Base-by-base conservation (phyloP, 2,113 vertebrate genomes). In the Mesoclemmys tuberculata region DNA sequence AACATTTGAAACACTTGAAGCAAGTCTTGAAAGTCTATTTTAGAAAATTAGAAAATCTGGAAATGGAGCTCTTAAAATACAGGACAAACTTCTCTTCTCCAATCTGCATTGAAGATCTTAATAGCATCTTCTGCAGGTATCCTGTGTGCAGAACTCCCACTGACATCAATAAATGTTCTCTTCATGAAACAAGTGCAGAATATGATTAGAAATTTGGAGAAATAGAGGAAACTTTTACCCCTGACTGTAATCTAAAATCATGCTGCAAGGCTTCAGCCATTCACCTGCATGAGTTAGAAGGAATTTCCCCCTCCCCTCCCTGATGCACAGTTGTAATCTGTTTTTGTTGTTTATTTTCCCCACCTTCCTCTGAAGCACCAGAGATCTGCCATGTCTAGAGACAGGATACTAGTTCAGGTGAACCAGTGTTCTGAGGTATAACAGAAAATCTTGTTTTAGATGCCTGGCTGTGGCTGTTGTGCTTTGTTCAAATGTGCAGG, bases 181-280 rank as follows among this genome's bases (percentile, higher is more conserved):
- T 90, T 95, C 87, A 90, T 52, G 51, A 85, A 91, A 84, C 51
- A 82, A 46, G 68, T 88, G 14, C 35, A 94, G 84, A 80, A 88
- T 85, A 79, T 90, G 93, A 95, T 93, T 93, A 88, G 90, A 95
- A 94, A 94, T 95, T 58, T 93, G 27, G 49, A 78, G n/a, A n/a
- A n/a, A n/a, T n/a, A 61, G 3, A 71, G 27, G 82, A 89, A 83
- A 89, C 5, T 6, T n/a, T 85, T 31, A 51, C 3, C 54, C 49
- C 5, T 52, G 31, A 61, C 10, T 61, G 5, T 61, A 14, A 61
- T 31, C 29, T 27, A 35, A 18, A 9, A 4, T n/a, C 61, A 68
- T 68, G 58, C 31, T 64, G 35, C 14, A 35, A 64, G 5, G 14
- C 31, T 35, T 35, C 31, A 64, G 58, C 13, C 58, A 64, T 64